Percentiles rank a stretch among this genome's conserved stretches.
Evolutionary conservation across 2,888 invertebrate genomes (phyloP).

Genomic region (Cantharis flavilabris): DNA sequence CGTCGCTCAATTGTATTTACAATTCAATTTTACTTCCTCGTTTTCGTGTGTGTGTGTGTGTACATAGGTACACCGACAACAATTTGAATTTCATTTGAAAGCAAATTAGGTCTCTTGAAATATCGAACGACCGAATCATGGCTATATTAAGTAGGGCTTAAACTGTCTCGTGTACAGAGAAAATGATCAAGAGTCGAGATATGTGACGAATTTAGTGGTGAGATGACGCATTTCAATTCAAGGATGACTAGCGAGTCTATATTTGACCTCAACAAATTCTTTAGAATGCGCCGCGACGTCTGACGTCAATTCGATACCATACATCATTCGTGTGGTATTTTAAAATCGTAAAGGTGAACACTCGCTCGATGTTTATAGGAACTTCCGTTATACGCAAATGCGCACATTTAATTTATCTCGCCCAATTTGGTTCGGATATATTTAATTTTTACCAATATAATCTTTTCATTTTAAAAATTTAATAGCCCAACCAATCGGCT

Average conservation of each 20-base stretch:
- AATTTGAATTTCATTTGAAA: background rate
- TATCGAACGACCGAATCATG: background rate
- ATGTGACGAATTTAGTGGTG: conserved; percentile 17
- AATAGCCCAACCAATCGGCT: background rate
- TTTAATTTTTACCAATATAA: background rate
- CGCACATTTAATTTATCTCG: background rate
- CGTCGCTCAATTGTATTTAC: background rate
- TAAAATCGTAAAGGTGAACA: conserved; percentile 21
- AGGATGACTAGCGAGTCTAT: conserved; percentile 21
- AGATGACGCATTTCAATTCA: conserved; percentile 21
- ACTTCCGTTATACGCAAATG: background rate
- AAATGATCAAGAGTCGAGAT: conserved; percentile 19
- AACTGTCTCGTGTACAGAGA: background rate
- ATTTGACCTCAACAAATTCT: conserved; percentile 23
- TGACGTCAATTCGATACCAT: conserved; percentile 20
- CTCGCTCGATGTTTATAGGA: conserved; percentile 1
- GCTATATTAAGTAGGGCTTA: background rate
- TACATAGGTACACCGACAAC: background rate
- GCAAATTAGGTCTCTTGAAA: background rate
- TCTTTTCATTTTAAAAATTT: background rate
- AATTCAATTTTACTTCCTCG: background rate
- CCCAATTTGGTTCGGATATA: background rate
- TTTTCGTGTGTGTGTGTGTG: background rate
- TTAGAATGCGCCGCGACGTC: conserved; percentile 20
- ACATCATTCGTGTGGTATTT: conserved; percentile 5